Evolutionary conservation across 2,888 invertebrate genomes (phyloP).

Genomic region (Phasia obesa): DNA sequence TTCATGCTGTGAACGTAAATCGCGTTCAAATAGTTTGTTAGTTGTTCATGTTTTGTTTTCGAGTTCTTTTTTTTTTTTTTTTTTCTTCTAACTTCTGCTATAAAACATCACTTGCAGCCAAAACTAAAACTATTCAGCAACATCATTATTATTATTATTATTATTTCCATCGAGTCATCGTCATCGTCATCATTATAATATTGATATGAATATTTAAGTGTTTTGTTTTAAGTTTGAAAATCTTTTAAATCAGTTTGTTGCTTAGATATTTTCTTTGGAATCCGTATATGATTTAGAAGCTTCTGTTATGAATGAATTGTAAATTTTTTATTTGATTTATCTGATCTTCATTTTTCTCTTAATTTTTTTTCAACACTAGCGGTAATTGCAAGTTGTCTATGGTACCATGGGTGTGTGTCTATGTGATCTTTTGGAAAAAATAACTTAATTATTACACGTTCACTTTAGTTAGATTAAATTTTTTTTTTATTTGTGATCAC

Average conservation of each 20-base stretch:
- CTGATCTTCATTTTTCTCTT: conserved; percentile 45
- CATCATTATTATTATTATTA: conserved; percentile 58
- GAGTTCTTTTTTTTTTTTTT: conserved; percentile 11
- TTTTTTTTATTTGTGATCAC: neutral
- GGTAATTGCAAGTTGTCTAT: neutral
- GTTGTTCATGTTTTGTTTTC: conserved; percentile 40
- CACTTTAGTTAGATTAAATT: conserved; percentile 17
- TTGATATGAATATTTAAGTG: conserved; percentile 35
- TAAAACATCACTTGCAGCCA: conserved; percentile 66
- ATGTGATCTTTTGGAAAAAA: conserved; percentile 53
- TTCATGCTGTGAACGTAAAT: conserved; percentile 78
- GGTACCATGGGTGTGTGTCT: conserved; percentile 5
- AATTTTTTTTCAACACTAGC: conserved; percentile 22
- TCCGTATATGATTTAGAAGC: conserved; percentile 67
- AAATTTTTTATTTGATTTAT: conserved; percentile 63
- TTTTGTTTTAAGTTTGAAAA: conserved; percentile 28
- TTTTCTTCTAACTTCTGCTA: conserved; percentile 44
- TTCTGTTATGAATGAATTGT: conserved; percentile 56
- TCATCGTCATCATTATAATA: conserved; percentile 49
- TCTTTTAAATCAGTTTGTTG: conserved; percentile 62
- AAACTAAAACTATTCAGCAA: conserved; percentile 64
- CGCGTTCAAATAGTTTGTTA: conserved; percentile 74
- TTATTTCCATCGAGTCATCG: conserved; percentile 53
- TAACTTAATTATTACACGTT: conserved; percentile 64
- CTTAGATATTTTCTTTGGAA: conserved; percentile 42